Percentiles rank a stretch among this genome's conserved stretches.
These are phyloP conservation scores for Danio jaintianensis DNA, from an alignment of 2,797 vertebrate genomes.

Conservation along the genomic window DNA sequence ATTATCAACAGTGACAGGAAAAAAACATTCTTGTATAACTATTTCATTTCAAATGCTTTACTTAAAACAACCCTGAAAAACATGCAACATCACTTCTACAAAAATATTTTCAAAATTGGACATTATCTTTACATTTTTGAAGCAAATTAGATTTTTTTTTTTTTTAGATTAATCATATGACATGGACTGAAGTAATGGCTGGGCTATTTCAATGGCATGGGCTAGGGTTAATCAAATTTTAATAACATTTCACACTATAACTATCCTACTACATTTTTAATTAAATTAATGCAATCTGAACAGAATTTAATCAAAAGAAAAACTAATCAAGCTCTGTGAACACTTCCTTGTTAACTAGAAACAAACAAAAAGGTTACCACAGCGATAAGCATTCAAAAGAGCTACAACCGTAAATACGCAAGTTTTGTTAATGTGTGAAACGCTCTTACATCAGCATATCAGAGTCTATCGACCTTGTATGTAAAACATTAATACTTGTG, in stretches of 20 bases:
- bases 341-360: too few species aligned
- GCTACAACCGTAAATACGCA: background rate
- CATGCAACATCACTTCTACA: background rate
- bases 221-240: too few species aligned
- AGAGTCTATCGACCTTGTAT: background rate
- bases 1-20: background rate
- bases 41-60: background rate
- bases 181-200: background rate
- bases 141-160: background rate
- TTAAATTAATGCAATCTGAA: too few species aligned
- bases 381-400: background rate
- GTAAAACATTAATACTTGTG: conserved; percentile 20
- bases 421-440: background rate
- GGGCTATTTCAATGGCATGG: too few species aligned
- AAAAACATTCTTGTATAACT: too few species aligned
- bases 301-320: background rate
- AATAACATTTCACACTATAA: too few species aligned
- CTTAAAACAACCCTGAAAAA: background rate
- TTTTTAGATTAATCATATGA: background rate
- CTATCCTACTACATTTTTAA: too few species aligned
- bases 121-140: background rate
- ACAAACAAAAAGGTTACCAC: background rate
- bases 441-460: background rate
- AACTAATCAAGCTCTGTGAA: background rate
- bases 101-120: background rate